Evolutionary conservation across 1,140 invertebrate species (phyloP), one percentile per base, ranked within the genome.

Genomic region (Callitettix versicolor): DNA sequence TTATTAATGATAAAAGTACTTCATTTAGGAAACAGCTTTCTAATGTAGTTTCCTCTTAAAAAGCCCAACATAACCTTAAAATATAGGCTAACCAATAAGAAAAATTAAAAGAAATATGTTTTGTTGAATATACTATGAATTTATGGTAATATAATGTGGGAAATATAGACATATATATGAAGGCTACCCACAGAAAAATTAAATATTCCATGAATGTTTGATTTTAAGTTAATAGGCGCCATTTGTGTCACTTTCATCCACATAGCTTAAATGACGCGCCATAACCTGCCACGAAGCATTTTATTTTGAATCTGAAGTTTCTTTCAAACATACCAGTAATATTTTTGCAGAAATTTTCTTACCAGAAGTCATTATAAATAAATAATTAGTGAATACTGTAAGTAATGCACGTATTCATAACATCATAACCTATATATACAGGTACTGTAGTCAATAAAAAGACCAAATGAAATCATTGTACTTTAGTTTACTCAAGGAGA

Each of bases 241-340:
- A 53, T 53, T 53, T 43, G 6, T 30, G 51, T 53, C 17, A 18
- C n/a, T 22, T 17, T 41, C 18, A 52, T 26, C 24, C 18, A 15
- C 26, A 53, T 18, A 24, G 43, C 53, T 55, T 26, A 34, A 55
- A 55, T 55, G 53, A 55, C 53, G 53, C 53, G 53, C 53, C 53
- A 55, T 55, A 36, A 36, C 33, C 47, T 55, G 53, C 53, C 53
- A 20, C 53, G 14, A 46, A 48, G 53, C 53, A 55, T 24, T 42
- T 30, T 47, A 43, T 47, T 55, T 55, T 47, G 24, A 55, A 55
- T n/a, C 3, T 30, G 9, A 30, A 4, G 9, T 30, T 30, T 30
- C 3, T 30, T 30, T 30, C 3, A 30, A 4, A 9, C 26, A 4
- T 30, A 9, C 9, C 26, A 30, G 9, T 30, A 30, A 30, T 30